Percentiles rank a stretch among this genome's conserved stretches.
These are phyloP conservation scores for Gorsachius goisagi DNA, from an alignment of 2,113 vertebrate species.

Conservation along the genomic window DNA sequence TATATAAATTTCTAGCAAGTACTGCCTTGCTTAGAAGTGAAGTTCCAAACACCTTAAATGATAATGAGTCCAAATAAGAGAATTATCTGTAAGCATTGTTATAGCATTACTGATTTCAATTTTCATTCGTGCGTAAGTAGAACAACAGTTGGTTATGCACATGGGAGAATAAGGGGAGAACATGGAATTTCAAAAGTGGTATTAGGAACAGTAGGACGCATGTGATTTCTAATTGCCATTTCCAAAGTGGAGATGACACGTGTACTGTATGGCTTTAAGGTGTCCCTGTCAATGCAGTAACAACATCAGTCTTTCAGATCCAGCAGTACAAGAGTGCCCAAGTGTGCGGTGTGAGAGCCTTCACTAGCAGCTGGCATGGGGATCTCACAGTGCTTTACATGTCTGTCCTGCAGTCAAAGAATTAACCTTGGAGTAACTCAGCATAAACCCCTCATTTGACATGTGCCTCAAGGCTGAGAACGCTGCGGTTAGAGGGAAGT, in stretches of 20 bases:
- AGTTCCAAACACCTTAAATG: neutral
- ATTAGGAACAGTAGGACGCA: neutral
- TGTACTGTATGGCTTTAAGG: neutral
- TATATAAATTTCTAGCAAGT: neutral
- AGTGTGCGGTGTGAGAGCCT: neutral
- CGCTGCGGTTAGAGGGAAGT: neutral
- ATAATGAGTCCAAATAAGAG: neutral
- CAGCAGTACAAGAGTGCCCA: neutral
- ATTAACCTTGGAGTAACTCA: neutral
- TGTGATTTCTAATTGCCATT: neutral
- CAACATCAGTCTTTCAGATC: neutral
- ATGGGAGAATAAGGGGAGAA: neutral
- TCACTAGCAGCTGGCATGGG: neutral
- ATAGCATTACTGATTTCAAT: neutral
- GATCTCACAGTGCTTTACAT: neutral
- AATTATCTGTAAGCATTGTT: neutral
- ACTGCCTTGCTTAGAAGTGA: neutral
- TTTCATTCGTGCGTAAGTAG: neutral
- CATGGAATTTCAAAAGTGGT: neutral
- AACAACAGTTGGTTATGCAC: neutral
- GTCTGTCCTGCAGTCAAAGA: neutral
- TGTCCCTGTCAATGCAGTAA: neutral
- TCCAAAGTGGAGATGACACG: neutral
- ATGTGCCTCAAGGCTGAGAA: neutral
- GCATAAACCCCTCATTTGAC: neutral